These are phyloP conservation scores for Melanocharis versteri DNA, from an alignment of 2,113 vertebrate genomes.

Conservation along the genomic window DNA sequence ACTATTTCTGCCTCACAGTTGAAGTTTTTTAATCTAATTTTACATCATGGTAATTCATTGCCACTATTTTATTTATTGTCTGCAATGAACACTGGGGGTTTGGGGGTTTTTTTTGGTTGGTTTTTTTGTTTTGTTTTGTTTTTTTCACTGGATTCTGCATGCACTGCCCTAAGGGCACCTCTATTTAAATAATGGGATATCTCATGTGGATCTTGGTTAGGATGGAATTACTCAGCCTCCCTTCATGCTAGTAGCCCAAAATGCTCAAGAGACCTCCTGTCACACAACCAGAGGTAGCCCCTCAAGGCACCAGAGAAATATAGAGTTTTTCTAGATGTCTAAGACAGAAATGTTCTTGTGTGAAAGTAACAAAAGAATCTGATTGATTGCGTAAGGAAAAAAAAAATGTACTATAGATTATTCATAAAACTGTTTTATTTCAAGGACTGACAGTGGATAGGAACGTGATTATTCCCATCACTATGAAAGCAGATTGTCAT, in stretches of 20 bases:
- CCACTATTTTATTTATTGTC: background rate
- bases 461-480: constrained; percentile 24
- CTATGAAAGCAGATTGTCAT: constrained; percentile 47
- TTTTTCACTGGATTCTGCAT: background rate
- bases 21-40: background rate
- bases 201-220: constrained; percentile 8
- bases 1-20: background rate
- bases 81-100: background rate
- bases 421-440: constrained; percentile 20
- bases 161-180: background rate
- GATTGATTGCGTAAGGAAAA: constrained; percentile 20
- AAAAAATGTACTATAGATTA: constrained; percentile 29
- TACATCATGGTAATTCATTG: background rate
- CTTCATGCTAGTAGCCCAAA: constrained; percentile 25
- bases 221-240: background rate
- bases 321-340: constrained; percentile 25
- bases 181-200: constrained; percentile 24
- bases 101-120: background rate
- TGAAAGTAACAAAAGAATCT: constrained; percentile 28
- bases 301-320: constrained; percentile 46
- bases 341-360: constrained; percentile 21
- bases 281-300: constrained; percentile 39
- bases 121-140: background rate
- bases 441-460: constrained; percentile 6
- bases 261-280: constrained; percentile 46